phyloP scores from a whole-genome alignment of 2,888 invertebrate genomes.

The Tupiocoris notatus region DNA sequence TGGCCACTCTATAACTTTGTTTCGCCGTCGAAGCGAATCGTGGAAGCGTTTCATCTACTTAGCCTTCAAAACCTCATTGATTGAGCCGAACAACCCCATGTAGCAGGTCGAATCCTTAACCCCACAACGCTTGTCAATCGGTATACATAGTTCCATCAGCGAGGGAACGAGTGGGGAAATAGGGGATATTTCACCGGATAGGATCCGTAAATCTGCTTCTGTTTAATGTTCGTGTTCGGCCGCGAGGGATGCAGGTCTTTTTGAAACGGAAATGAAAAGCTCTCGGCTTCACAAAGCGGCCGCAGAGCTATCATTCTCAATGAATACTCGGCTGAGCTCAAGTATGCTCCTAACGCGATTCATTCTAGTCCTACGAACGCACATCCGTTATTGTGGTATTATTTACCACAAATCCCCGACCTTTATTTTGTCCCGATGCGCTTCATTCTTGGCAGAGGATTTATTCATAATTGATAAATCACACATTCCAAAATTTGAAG shows the following conservation, averaged over 20 bases:
- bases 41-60: constrained; percentile 19
- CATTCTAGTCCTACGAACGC: too few relatives aligned
- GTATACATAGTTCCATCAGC: background rate
- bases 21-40: background rate
- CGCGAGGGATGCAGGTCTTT: background rate
- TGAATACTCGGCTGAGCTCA: too few relatives aligned
- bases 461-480: too few relatives aligned
- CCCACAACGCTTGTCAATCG: background rate
- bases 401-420: too few relatives aligned
- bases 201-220: background rate
- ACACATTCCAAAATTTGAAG: too few relatives aligned
- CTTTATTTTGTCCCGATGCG: too few relatives aligned
- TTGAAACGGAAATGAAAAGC: background rate
- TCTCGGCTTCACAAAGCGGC: background rate
- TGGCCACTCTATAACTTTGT: background rate
- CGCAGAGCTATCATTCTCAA: too few relatives aligned
- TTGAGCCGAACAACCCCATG: background rate
- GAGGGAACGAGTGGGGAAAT: background rate
- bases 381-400: too few relatives aligned
- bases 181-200: background rate
- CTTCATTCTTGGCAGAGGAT: too few relatives aligned
- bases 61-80: constrained; percentile 34
- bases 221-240: background rate
- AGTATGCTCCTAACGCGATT: too few relatives aligned
- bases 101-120: background rate